A percentile compares a stretch with the other conserved stretches of the same genome.
Conservation (phyloP, 2,797 vertebrate species). For the Sylvia borin region DNA sequence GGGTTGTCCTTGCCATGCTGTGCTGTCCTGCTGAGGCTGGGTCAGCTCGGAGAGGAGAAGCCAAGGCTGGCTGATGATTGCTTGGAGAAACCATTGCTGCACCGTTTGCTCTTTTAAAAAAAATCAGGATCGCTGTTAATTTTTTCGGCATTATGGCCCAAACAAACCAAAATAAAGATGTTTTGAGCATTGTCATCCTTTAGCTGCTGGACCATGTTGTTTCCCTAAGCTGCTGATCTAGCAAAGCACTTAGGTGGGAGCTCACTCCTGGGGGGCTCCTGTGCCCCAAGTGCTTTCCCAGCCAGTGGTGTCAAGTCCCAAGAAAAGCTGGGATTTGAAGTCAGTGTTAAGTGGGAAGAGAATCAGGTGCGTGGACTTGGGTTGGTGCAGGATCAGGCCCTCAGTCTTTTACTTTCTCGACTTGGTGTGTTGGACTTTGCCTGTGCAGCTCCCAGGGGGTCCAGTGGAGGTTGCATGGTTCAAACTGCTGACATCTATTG, state of each 20-base stretch:
- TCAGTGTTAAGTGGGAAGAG: background rate
- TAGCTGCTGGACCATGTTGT: background rate
- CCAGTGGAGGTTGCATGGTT: slow-evolving; percentile 5
- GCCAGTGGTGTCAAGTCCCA: background rate
- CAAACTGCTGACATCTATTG: background rate
- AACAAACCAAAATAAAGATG: slow-evolving; percentile 14
- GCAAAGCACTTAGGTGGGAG: background rate
- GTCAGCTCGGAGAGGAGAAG: background rate
- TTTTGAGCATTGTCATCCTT: background rate
- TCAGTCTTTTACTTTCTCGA: background rate
- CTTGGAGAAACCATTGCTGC: background rate
- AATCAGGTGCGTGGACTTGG: background rate
- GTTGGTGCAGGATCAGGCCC: slow-evolving; percentile 32
- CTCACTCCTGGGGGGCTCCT: background rate
- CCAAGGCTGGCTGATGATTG: background rate
- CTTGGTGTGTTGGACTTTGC: slow-evolving; percentile 41
- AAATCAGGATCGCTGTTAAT: background rate
- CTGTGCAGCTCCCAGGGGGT: slow-evolving; percentile 34
- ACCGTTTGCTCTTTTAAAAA: background rate
- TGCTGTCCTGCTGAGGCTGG: background rate
- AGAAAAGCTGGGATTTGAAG: background rate
- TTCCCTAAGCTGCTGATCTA: background rate
- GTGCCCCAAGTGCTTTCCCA: background rate
- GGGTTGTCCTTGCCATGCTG: background rate
- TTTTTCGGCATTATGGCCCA: background rate